Evolutionary conservation across 2,113 vertebrate genomes (phyloP).

Genomic region (Lophochroa leadbeateri): DNA sequence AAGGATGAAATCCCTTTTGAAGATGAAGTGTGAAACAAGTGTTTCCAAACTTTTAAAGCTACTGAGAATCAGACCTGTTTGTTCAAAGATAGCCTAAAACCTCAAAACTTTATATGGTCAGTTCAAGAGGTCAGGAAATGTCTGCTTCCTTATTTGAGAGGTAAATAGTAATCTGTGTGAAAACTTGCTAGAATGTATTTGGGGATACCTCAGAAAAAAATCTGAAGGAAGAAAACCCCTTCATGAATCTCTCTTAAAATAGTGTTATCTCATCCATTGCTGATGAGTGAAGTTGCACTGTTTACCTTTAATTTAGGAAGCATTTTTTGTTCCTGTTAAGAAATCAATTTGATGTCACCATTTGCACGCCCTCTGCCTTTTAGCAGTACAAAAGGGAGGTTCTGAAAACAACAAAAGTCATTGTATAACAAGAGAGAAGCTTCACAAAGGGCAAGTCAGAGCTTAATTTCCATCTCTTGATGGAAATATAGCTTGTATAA

Average conservation of each 20-base stretch:
- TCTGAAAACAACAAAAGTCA: neutral
- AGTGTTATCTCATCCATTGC: neutral
- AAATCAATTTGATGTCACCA: neutral
- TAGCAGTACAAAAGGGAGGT: neutral
- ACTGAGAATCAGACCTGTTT: neutral
- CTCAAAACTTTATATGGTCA: neutral
- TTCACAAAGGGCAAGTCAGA: neutral
- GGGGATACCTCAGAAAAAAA: neutral
- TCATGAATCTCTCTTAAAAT: neutral
- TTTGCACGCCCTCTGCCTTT: neutral
- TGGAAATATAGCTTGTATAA: too few relatives aligned
- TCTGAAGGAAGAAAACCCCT: neutral
- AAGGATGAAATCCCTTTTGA: neutral
- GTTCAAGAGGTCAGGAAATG: neutral
- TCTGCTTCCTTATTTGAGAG: neutral
- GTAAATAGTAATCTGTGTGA: neutral
- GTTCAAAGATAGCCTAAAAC: neutral
- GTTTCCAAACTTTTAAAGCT: neutral
- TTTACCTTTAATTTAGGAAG: neutral
- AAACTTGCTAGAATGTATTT: neutral
- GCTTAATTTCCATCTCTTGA: neutral
- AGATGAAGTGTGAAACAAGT: neutral
- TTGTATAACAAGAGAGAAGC: neutral
- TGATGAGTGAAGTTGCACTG: neutral
- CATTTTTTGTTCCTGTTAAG: neutral